phyloP scores from a whole-genome alignment of 2,888 invertebrate genomes.

The Labia minor region DNA sequence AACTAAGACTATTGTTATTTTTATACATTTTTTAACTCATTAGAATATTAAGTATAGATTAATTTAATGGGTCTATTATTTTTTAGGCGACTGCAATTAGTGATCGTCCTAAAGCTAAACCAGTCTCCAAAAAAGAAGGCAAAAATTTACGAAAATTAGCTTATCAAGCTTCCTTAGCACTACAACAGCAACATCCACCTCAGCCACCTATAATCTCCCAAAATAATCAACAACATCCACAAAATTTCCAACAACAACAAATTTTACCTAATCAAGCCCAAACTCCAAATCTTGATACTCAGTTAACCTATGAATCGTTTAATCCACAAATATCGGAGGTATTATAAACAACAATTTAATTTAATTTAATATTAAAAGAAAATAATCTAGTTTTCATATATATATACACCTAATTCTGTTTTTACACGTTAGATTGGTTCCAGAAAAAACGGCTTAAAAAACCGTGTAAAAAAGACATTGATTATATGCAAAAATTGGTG shows the following conservation, averaged over 20 bases:
- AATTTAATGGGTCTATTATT: no score
- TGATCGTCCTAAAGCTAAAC: constrained; percentile 74
- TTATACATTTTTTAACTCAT: no score
- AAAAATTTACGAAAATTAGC: constrained; percentile 54
- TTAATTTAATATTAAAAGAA: no score
- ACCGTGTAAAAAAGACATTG: no score
- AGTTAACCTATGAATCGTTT: neutral
- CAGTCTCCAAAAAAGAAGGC: constrained; percentile 66
- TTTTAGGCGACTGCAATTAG: constrained; percentile 61
- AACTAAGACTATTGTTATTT: no score
- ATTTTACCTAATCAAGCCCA: constrained; percentile 29
- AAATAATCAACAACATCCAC: constrained; percentile 30
- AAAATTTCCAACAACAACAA: constrained; percentile 29
- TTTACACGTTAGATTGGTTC: no score
- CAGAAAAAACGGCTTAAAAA: no score
- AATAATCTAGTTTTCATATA: no score
- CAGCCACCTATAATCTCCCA: constrained; percentile 32
- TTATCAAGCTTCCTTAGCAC: constrained; percentile 25
- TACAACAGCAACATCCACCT: constrained; percentile 36
- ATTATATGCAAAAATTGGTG: no score
- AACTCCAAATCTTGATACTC: neutral
- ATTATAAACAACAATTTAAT: no score
- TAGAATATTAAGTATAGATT: no score
- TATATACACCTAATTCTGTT: no score
- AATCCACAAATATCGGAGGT: constrained; percentile 31